Base-by-base conservation (phyloP, 2,888 invertebrate species). In the Osmoderma eremita region DNA sequence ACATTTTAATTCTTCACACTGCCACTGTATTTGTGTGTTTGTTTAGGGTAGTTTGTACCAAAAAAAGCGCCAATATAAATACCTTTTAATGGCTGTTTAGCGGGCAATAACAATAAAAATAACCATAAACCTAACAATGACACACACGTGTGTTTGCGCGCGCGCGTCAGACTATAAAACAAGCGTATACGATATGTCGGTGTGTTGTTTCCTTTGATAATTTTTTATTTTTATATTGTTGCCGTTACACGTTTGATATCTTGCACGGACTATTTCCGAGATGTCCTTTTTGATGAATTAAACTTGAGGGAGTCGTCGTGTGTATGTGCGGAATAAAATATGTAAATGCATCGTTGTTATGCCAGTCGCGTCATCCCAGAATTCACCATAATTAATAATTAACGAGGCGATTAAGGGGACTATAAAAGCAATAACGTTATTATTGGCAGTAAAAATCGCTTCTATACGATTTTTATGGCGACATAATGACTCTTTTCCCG, bases 101-200 rank as follows among this genome's bases (percentile, higher is more conserved):
- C 76, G 76, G 78, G 77, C 77, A 76, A 79, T 78, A 79, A 79
- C 79, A 79, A 80, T 81, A 80, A 80, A 67, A 80, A 76, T 75
- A 77, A 77, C 76, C 78, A 76, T 80, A 80, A 80, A 81, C 67
- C 62, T 61, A 45, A 62, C 67, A 58, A 65, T 58, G 65, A 63
- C 42, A 63, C 53, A 53, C 36, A 65, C 63, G 53, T 18, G 48
- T 18, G 20, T 22, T 42, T 22, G 54, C 58, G 24, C 56, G 41
- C 65, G 65, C 54, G 12, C 22, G 30, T 17, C 50, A 12, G 10
- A 63, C 38, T 36, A 38, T 62, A 30, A 45, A 42, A 58, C n/a
- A 62, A 45, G 12, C 15, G 22, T 15, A 36, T 30, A 38, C 48
- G n/a, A 41, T n/a, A 17, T 15, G 15, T 8, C 12, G 20, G 12